Percentiles rank a stretch among this genome's conserved stretches.
phyloP scores from a whole-genome alignment of 2,113 vertebrate genomes.

The Rhodinocichla rosea region DNA sequence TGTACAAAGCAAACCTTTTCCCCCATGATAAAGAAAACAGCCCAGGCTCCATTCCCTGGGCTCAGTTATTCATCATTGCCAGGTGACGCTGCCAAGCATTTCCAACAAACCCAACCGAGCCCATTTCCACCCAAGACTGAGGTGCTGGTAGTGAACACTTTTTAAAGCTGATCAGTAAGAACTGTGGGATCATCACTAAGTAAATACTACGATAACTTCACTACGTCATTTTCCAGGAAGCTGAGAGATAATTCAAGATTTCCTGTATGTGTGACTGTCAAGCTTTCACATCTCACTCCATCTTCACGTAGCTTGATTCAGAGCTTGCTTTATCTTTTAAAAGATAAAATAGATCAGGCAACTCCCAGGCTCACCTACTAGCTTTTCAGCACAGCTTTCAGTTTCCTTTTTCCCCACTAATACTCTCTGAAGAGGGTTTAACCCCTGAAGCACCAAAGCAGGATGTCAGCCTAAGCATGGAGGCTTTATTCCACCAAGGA shows the following conservation, averaged over 20 bases:
- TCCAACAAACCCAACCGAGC: fast-evolving
- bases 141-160: background rate
- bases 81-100: background rate
- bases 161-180: background rate
- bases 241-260: constrained; percentile 41
- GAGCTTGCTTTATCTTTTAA: background rate
- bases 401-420: background rate
- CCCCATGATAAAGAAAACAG: background rate
- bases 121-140: background rate
- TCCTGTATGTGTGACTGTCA: constrained; percentile 17
- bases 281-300: background rate
- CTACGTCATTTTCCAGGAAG: constrained; percentile 46
- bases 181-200: background rate
- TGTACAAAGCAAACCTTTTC: background rate
- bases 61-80: background rate
- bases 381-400: background rate
- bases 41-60: background rate
- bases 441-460: background rate
- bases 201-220: background rate
- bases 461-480: background rate
- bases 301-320: background rate
- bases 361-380: background rate
- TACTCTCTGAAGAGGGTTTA: background rate
- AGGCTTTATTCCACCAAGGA: background rate
- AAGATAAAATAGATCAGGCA: background rate